A percentile compares a stretch with the other conserved stretches of the same genome.
Evolutionary conservation across 2,797 vertebrate genomes (phyloP).

Genomic region (Tangara arthus): DNA sequence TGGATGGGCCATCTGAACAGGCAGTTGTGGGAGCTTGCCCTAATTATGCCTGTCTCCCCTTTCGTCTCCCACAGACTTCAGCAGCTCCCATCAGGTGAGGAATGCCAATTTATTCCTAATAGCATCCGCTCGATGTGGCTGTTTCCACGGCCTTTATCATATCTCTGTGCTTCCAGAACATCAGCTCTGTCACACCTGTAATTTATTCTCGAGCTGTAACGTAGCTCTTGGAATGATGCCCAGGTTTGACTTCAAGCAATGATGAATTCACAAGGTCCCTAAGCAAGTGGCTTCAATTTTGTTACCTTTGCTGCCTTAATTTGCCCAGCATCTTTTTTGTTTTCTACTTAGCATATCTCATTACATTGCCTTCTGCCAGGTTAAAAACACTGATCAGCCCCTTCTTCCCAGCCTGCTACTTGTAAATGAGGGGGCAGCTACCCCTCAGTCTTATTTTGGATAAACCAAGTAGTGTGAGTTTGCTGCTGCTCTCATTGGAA

Average conservation of each 20-base stretch:
- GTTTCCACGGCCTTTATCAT: background rate
- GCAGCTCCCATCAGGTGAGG: background rate
- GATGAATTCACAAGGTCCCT: slow-evolving; percentile 34
- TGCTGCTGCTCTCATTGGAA: background rate
- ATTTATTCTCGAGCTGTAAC: slow-evolving; percentile 53
- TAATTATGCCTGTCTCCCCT: background rate
- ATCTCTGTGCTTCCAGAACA: slow-evolving; percentile 48
- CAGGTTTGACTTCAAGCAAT: slow-evolving; percentile 36
- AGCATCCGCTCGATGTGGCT: slow-evolving; percentile 10
- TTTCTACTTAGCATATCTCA: background rate
- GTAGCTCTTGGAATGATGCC: slow-evolving; percentile 40
- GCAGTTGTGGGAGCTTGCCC: background rate
- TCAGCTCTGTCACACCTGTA: slow-evolving; percentile 56
- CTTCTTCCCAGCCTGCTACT: background rate
- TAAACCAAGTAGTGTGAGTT: background rate
- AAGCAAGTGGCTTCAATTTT: slow-evolving; percentile 1
- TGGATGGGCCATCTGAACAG: background rate
- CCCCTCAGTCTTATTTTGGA: background rate
- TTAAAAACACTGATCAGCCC: background rate
- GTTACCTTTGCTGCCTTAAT: slow-evolving; percentile 18
- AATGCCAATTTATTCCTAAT: slow-evolving; percentile 36
- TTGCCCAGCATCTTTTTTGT: background rate
- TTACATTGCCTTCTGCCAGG: background rate
- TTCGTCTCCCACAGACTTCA: background rate
- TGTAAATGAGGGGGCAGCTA: background rate